A percentile compares a stretch with the other conserved stretches of the same genome.
Evolutionary conservation across 2,888 invertebrate species (phyloP).

Genomic region (Chaetogeoica ovagalla): DNA sequence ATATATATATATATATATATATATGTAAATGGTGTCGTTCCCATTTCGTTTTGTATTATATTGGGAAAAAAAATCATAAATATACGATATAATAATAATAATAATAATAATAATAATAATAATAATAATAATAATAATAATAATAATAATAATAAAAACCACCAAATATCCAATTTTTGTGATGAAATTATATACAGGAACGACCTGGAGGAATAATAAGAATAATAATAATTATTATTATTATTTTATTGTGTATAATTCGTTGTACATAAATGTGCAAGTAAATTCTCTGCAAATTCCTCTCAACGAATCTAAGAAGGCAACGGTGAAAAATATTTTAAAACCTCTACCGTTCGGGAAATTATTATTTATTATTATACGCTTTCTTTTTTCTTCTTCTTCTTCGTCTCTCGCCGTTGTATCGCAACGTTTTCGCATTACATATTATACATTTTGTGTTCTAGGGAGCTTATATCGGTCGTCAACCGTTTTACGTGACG

Average conservation of each 20-base stretch:
- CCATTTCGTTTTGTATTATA: background rate
- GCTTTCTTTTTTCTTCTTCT: too few species aligned
- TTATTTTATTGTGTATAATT: too few species aligned
- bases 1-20: too few species aligned
- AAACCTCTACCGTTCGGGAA: background rate
- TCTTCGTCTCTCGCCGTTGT: background rate
- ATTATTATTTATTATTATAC: too few species aligned
- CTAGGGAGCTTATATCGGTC: background rate
- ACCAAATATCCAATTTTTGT: background rate
- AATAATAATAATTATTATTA: too few species aligned
- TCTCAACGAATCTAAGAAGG: too few species aligned
- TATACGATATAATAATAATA: background rate
- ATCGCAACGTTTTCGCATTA: background rate
- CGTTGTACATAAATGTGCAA: too few species aligned
- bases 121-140: too few species aligned
- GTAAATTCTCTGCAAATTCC: too few species aligned
- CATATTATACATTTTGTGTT: background rate
- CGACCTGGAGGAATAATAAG: too few species aligned
- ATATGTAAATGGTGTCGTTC: background rate
- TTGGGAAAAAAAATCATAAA: background rate
- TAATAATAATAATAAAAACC: too few species aligned
- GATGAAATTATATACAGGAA: too few species aligned
- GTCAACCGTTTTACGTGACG: conserved; percentile 12
- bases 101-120: background rate
- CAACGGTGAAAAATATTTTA: background rate